Evolutionary conservation across 2,113 vertebrate genomes (phyloP).

Genomic region (Bambusicola thoracicus): DNA sequence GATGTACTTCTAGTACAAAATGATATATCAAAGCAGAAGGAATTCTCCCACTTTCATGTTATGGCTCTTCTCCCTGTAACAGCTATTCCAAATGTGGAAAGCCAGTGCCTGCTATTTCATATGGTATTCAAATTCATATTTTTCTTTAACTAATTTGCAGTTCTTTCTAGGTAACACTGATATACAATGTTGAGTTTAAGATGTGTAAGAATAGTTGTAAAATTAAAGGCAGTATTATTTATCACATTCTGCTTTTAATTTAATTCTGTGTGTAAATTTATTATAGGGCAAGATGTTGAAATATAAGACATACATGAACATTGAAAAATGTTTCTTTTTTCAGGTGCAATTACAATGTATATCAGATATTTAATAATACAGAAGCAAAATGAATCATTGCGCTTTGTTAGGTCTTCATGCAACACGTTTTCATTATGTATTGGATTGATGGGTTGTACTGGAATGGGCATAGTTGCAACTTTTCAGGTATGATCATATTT

Average conservation of each 20-base stretch:
- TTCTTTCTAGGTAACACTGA: background rate
- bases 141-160: background rate
- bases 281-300: background rate
- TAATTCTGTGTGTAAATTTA: background rate
- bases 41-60: background rate
- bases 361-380: slow-evolving; percentile 88
- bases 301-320: background rate
- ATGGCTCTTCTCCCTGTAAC: background rate
- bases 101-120: background rate
- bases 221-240: background rate
- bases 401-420: slow-evolving; percentile 48
- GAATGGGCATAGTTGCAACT: slow-evolving; percentile 92
- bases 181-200: background rate
- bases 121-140: background rate
- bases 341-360: slow-evolving; percentile 89
- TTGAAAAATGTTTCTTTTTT: slow-evolving; percentile 8
- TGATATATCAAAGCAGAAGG: background rate
- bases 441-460: slow-evolving; percentile 85
- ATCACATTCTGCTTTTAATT: background rate
- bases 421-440: slow-evolving; percentile 79
- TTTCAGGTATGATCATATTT: slow-evolving; percentile 85
- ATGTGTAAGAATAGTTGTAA: background rate
- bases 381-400: slow-evolving; percentile 76
- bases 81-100: background rate
- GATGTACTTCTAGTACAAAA: background rate